Evolutionary conservation across 2,888 invertebrate genomes (phyloP).

Genomic region (Caradrina kadenii): DNA sequence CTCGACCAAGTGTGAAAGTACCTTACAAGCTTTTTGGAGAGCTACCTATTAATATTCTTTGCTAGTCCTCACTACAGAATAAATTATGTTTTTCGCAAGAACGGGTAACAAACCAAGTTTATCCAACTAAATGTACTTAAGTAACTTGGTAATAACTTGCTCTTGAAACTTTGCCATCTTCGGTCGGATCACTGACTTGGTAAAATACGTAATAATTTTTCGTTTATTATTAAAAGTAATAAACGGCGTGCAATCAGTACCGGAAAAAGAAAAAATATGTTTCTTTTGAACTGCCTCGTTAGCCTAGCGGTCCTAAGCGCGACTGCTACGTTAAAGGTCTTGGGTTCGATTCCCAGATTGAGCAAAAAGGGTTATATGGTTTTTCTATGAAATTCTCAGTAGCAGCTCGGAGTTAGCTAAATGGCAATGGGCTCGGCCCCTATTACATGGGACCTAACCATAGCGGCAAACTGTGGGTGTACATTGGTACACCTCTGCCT

Average conservation of each 20-base stretch:
- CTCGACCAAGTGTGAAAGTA: conserved; percentile 35
- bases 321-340: no score
- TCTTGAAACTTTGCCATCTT: conserved; percentile 61
- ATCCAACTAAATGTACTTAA: conserved; percentile 64
- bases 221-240: conserved; percentile 55
- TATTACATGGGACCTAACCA: no score
- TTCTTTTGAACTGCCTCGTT: no score
- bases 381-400: no score
- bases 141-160: conserved; percentile 65
- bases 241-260: not conserved
- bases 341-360: no score
- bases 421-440: no score
- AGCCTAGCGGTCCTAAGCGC: no score
- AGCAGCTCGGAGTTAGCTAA: no score
- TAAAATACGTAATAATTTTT: conserved; percentile 57
- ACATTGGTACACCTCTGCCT: no score
- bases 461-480: no score
- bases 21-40: conserved; percentile 39
- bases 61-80: conserved; percentile 59
- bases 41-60: conserved; percentile 62
- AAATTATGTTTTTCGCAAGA: conserved; percentile 67
- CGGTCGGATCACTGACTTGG: conserved; percentile 60
- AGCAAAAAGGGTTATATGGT: no score
- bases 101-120: conserved; percentile 65
- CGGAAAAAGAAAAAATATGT: no score